These are phyloP conservation scores for Eueides isabella DNA, from an alignment of 1,140 invertebrate species.

Conservation along the genomic window DNA sequence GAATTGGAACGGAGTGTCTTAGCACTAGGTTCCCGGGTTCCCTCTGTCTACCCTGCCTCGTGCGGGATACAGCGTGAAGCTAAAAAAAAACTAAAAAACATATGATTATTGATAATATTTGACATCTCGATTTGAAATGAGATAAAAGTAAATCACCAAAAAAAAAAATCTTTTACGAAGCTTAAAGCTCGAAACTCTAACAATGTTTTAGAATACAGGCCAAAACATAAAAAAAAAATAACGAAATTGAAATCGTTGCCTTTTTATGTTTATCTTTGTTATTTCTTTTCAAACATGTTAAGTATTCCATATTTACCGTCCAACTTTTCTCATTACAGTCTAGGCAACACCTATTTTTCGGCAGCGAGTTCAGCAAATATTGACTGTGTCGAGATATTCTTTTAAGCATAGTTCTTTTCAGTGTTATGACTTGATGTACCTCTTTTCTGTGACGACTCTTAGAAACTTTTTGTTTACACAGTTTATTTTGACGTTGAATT, in stretches of 20 bases:
- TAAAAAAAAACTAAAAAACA: too few species aligned
- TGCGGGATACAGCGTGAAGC: too few species aligned
- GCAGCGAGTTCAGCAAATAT: conserved; percentile 45
- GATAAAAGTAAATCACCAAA: conserved; percentile 1
- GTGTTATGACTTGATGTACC: conserved; percentile 20
- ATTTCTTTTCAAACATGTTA: conserved; percentile 34
- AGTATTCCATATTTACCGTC: conserved; percentile 39
- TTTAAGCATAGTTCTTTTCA: conserved; percentile 40
- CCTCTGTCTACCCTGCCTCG: too few species aligned
- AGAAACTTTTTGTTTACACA: conserved; percentile 9
- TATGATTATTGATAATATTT: neutral
- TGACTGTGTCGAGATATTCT: conserved; percentile 40
- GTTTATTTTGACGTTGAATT: neutral
- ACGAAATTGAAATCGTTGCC: conserved; percentile 12
- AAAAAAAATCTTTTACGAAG: neutral
- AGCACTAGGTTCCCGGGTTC: too few species aligned
- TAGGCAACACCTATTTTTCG: conserved; percentile 39
- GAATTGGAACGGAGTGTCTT: too few species aligned
- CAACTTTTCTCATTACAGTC: conserved; percentile 46
- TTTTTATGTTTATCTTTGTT: conserved; percentile 26
- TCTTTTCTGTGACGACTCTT: neutral
- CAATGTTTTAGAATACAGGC: neutral
- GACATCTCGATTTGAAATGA: neutral
- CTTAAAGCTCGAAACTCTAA: conserved; percentile 1
- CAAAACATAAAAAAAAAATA: conserved; percentile 18